Evolutionary conservation across 2,797 vertebrate genomes (phyloP).

Genomic region (Tauraco hartlaubi): DNA sequence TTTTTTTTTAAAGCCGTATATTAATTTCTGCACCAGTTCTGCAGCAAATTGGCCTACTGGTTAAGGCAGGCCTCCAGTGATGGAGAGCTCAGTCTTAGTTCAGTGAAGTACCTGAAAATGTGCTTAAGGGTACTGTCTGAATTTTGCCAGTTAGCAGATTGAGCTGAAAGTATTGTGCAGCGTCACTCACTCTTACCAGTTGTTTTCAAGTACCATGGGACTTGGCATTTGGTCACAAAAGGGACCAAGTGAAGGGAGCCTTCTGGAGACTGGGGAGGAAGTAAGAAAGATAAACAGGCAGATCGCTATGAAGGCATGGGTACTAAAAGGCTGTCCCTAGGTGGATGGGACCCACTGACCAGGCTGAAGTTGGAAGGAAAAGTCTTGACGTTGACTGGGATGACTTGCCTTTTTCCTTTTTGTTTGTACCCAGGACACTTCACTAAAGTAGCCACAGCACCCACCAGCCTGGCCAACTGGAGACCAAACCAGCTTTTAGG

Average conservation of each 20-base stretch:
- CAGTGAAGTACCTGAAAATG: not conserved
- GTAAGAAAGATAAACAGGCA: not conserved
- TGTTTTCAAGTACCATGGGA: not conserved
- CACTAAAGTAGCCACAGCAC: not conserved
- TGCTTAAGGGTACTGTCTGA: not conserved
- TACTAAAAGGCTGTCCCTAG: not conserved
- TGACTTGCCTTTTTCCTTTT: not conserved
- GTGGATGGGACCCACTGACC: not conserved
- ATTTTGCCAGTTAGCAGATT: not conserved
- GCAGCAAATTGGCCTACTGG: not conserved
- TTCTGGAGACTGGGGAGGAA: not conserved
- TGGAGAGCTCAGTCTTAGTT: not conserved
- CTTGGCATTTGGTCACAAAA: not conserved
- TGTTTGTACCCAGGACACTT: not conserved
- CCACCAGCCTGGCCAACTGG: not conserved
- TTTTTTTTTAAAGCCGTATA: not conserved
- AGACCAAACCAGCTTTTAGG: not conserved
- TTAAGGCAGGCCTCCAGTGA: not conserved
- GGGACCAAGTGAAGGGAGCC: not conserved
- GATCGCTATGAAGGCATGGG: not conserved
- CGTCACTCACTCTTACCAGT: not conserved
- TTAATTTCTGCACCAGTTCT: not conserved
- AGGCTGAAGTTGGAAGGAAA: not conserved
- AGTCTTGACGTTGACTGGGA: fast-evolving
- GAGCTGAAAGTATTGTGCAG: not conserved